Evolutionary conservation across 2,113 vertebrate genomes (phyloP), one percentile per base, ranked within the genome.

Genomic region (Noctilio leporinus): DNA sequence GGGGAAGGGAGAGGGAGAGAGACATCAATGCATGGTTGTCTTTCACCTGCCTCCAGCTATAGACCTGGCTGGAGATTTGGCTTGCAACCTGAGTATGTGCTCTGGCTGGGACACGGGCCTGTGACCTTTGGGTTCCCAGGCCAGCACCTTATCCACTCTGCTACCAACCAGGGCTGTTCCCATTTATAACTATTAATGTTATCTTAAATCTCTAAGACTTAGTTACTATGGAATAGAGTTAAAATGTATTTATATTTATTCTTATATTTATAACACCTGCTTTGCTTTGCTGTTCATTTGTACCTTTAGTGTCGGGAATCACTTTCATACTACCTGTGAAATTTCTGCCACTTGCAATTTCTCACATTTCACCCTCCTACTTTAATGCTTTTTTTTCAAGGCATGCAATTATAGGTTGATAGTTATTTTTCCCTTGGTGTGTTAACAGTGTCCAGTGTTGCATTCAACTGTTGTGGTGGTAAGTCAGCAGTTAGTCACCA

Each of bases 191-290:
- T 47, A 11, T 83, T 89, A 53, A 84, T 77, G 26, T 77, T 62
- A 47, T 40, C 78, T 45, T 91, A 76, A 72, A 82, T 75, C 57
- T 53, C 1, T 38, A 53, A 93, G 49, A 59, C 30, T 86, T 4
- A 73, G 17, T 45, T 62, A 11, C 40, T 73, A 22, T 47, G 43
- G 86, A 72, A 73, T 40, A 24, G 3, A 51, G 55, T 53, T 86
- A 73, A 35, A 26, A 75, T 81, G 80, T 80, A 80, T 81, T 89
- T 67, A 93, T 47, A 62, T 65, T 91, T 94, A 82, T 38, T 85
- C 35, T 86, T 7, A 8, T 49, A 51, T 69, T 84, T 86, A 91
- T 80, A 62, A 62, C n/a, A 76, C 33, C 55, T 77, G 24, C 53
- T 84, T 80, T 89, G 72, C 35, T 89, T 43, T 80, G 10, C 9